phyloP scores from a whole-genome alignment of 2,797 vertebrate species.

The Cephalopachus bancanus region DNA sequence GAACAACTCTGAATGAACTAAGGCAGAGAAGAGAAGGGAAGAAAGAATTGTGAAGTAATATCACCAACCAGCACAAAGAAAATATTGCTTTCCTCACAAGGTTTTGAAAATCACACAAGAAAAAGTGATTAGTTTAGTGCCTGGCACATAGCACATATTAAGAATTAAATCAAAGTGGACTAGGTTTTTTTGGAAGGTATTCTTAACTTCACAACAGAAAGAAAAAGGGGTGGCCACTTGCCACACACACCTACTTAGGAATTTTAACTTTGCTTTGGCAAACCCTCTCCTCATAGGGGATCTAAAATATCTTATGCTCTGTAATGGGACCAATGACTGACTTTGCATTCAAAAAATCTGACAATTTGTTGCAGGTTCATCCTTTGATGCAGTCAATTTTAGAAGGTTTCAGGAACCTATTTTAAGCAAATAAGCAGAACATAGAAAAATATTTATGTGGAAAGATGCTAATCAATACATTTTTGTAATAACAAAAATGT shows the following conservation, averaged over 20 bases:
- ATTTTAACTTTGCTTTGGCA: not conserved
- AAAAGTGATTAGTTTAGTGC: too few relatives aligned
- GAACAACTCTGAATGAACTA: not conserved
- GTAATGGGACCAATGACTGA: not conserved
- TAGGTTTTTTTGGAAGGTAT: not conserved
- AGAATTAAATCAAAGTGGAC: not conserved
- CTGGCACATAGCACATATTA: too few relatives aligned
- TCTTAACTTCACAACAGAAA: not conserved
- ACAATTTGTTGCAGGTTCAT: not conserved
- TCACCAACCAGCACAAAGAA: not conserved
- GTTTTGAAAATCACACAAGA: too few relatives aligned
- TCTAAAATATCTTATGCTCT: not conserved
- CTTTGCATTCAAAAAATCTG: not conserved
- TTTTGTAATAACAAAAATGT: not conserved
- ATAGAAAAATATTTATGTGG: not conserved
- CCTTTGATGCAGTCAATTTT: not conserved
- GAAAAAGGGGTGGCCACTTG: not conserved
- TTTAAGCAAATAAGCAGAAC: conserved; percentile 39
- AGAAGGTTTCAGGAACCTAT: not conserved
- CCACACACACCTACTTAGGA: not conserved
- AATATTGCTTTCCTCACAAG: too few relatives aligned
- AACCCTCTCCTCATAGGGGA: not conserved
- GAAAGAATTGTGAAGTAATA: not conserved
- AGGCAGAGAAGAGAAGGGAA: not conserved
- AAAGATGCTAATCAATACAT: not conserved